Evolutionary conservation across 2,888 invertebrate species (phyloP).

Genomic region (Tipula vernalis): DNA sequence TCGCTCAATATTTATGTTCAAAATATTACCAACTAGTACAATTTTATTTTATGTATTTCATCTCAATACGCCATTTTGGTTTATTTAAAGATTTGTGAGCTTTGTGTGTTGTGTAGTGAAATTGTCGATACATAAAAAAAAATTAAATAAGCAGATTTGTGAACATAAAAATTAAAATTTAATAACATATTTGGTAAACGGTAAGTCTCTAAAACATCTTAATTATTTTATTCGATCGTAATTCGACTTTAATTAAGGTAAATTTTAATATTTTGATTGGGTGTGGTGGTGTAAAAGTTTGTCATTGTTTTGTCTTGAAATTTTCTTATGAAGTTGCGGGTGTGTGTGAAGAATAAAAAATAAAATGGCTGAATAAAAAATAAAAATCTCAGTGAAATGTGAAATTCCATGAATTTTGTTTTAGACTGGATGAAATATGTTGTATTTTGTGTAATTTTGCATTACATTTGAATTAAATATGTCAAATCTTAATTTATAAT

Average conservation of each 20-base stretch:
- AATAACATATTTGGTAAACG: constrained; percentile 16
- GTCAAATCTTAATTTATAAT: not conserved
- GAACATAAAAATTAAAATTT: not conserved
- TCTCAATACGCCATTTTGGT: not conserved
- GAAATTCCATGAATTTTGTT: not conserved
- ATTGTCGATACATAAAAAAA: not conserved
- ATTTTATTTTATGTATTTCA: not conserved
- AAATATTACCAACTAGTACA: not conserved
- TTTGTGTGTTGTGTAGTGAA: not conserved
- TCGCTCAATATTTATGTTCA: not conserved
- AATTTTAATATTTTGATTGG: not conserved
- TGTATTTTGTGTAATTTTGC: not conserved
- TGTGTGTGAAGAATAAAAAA: constrained; percentile 7
- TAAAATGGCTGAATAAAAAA: constrained; percentile 9
- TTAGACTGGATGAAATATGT: not conserved
- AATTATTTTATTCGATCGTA: not conserved
- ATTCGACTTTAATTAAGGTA: not conserved
- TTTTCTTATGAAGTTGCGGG: constrained; percentile 9
- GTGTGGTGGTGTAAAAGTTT: constrained; percentile 10
- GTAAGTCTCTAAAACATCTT: constrained; percentile 14
- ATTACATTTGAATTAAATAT: not conserved
- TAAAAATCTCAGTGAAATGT: not conserved
- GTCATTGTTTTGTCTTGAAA: constrained; percentile 7
- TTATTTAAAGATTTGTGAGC: not conserved
- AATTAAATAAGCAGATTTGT: not conserved